Base-by-base conservation (phyloP, 2,797 vertebrate species). In the Glossophaga mutica region DNA sequence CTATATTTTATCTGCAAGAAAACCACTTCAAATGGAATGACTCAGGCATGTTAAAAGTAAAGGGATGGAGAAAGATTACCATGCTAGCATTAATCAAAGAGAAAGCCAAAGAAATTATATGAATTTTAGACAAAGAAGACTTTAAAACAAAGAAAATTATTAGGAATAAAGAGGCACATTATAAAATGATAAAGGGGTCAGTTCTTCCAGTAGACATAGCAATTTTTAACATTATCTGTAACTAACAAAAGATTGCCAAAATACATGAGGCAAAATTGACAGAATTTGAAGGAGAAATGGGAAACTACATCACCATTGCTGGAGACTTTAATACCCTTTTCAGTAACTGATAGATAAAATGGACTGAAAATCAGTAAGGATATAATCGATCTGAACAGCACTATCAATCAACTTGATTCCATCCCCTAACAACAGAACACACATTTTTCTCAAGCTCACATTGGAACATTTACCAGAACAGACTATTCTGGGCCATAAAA, bases 271-370 rank as follows among this genome's bases (percentile, higher is more conserved):
- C 29, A 94, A 76, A 84, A 76, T n/a, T 39, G 42, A 48, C 32
- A 65, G 70, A 91, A 87, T 42, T 93, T 37, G 87, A 93, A 65
- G 79, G 62, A 93, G 78, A 87, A 96, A 91, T 50, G 42, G 88
- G 44, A 62, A 95, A 97, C 37, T 79, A n/a, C 48, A 50, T 86
- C 88, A 50, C 21, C 65, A 59, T 48, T 74, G 65, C 37, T 90
- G 83, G 67, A 89, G 55, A 94, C 21, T 83, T 62, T 39, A 74
- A 50, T 68, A 89, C 29, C 8, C 16, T 29, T 55, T 87, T 87
- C 16, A 74, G 70, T 91, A 86, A 95, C 21, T 87, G 78, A 87
- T 55, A 74, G 83, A 87, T 50, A 91, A 90, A 94, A 67, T 44
- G 86, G 76, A 68, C 84, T 91, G 79, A 67, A 91, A 83, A 93